Base-by-base conservation (phyloP, 1,140 invertebrate genomes). In the Sarcophaga bullata region DNA sequence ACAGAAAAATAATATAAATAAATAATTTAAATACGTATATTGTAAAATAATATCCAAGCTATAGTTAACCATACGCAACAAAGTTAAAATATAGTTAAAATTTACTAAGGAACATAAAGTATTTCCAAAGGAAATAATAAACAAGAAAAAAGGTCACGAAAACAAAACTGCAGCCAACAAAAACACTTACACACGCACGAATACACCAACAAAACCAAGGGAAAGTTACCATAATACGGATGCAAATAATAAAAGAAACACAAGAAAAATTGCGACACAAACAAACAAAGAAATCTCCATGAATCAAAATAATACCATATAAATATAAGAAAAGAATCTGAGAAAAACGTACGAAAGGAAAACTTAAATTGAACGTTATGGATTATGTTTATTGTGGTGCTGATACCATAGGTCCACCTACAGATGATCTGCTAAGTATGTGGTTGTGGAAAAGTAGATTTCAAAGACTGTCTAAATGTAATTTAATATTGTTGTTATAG, bases 331-430 rank as follows among this genome's bases (percentile, higher is more conserved):
- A 68, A 68, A 68, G 9, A 68, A 25, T 19, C 17, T n/a, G n/a
- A 62, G 6, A 78, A 50, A 52, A 50, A 19, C 50, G 4, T 19
- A 17, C 62, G 37, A 19, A 9, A 72, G 37, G 62, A 25, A 72
- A 19, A 72, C 17, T 8, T 19, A 72, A 76, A 49, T 73, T 9
- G 17, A 52, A 82, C 46, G 62, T 62, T 68, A 90, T 90, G 89
- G 89, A 90, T 84, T 90, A 86, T 86, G 87, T 90, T 73, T 90
- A 90, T 85, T 88, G 86, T 80, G 85, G 88, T 47, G 82, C 85
- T 80, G 89, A 89, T 82, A 80, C 81, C 52, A 86, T 86, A 76
- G 87, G 87, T 9, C 84, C 84, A 54, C 37, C 86, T 19, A 86
- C 88, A 25, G 88, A 89, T 82, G 83, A 84, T 62, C 88, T 89